Base-by-base conservation (phyloP, 1,140 invertebrate genomes). In the Harpegnathos saltator region DNA sequence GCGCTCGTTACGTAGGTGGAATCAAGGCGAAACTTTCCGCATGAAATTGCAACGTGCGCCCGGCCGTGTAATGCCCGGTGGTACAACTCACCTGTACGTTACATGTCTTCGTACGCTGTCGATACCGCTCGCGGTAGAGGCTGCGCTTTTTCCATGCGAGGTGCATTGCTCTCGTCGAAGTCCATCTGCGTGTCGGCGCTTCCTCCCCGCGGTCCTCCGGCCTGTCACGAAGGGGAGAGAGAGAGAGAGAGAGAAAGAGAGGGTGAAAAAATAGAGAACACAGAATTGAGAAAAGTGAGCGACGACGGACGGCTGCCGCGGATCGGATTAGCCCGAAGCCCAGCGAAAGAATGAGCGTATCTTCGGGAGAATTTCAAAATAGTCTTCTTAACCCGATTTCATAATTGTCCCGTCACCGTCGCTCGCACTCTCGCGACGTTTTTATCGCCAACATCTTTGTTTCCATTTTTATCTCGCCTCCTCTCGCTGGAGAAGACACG, bases 71-170 rank as follows among this genome's bases (percentile, higher is more conserved):
- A 78, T 75, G 22, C 29, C 33, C 26, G 19, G 75, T 71, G 75
- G 65, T 80, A 68, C 54, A 56, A 89, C 78, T 92, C 87, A 91
- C 92, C 91, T 91, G 88, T 86, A 89, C 83, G 83, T 90, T 87
- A 87, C 89, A 90, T 86, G 85, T 89, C 86, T 89, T 91, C 80
- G 89, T 81, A 69, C 90, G 88, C 62, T 82, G 77, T 82, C 90
- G 87, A 89, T 89, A 88, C 72, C 85, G 87, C 66, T 84, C 89
- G 77, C 85, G 84, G 85, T 85, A 82, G 68, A 89, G 89, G 63
- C 85, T 87, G 68, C 86, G 86, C 89, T 89, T 88, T 86, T 85
- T 89, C 87, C 88, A 77, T 63, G 83, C 83, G 75, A 73, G 83
- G 82, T 73, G 75, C 84, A 87, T 89, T 86, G 85, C 87, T 89